Percentiles rank a stretch among this genome's conserved stretches.
phyloP scores from a whole-genome alignment of 2,888 invertebrate species.

The Oligia latruncula region DNA sequence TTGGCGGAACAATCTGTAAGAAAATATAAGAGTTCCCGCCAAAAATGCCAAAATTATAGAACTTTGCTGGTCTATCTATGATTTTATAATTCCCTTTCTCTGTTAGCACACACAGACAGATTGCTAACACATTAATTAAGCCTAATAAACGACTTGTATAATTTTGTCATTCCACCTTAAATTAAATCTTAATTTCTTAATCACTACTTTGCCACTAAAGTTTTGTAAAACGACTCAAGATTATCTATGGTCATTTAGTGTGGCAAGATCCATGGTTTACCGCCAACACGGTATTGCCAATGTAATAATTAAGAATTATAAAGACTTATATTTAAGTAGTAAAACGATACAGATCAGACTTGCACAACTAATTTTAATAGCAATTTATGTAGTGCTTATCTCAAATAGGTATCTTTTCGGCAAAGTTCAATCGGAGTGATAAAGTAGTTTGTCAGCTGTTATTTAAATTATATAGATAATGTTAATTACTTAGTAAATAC shows the following conservation, averaged over 20 bases:
- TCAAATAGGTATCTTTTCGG: slow-evolving; percentile 77
- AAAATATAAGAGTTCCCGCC: neutral
- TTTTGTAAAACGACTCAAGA: slow-evolving; percentile 50
- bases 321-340: slow-evolving; percentile 62
- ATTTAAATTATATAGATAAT: slow-evolving; percentile 63
- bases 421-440: slow-evolving; percentile 72
- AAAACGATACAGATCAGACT: slow-evolving; percentile 71
- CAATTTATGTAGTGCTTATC: slow-evolving; percentile 75
- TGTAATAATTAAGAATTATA: slow-evolving; percentile 68
- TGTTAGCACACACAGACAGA: neutral
- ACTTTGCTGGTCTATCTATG: no score
- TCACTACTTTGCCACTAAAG: slow-evolving; percentile 39
- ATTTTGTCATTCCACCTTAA: slow-evolving; percentile 36
- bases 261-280: slow-evolving; percentile 55
- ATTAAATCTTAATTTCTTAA: slow-evolving; percentile 53
- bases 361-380: slow-evolving; percentile 76
- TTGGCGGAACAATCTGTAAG: neutral
- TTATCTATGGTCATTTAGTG: slow-evolving; percentile 61
- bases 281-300: slow-evolving; percentile 58
- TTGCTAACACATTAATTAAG: slow-evolving; percentile 20
- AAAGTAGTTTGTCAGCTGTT: slow-evolving; percentile 61
- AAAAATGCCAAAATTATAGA: neutral
- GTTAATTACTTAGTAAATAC: slow-evolving; percentile 62
- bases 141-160: slow-evolving; percentile 16
- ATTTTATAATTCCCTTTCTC: neutral